Conservation (phyloP, 2,888 invertebrate genomes). For the Limnephilus lunatus region DNA sequence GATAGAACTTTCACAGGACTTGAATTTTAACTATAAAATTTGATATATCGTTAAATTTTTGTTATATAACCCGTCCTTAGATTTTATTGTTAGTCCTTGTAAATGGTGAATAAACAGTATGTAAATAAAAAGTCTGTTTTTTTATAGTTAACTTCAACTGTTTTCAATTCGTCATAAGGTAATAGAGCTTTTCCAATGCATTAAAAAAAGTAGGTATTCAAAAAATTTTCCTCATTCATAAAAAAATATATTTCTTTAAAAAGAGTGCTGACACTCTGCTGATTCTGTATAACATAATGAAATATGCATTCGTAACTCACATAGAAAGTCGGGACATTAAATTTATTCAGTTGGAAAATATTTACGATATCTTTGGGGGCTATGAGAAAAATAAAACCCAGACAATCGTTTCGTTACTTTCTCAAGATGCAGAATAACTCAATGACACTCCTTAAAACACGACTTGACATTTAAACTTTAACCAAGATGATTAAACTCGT, state of each 20-base stretch:
- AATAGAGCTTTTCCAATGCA: too few species aligned
- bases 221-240: too few species aligned
- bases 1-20: too few species aligned
- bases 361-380: neutral
- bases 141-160: too few species aligned
- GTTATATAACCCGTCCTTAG: too few species aligned
- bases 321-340: neutral
- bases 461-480: neutral
- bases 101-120: too few species aligned
- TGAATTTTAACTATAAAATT: too few species aligned
- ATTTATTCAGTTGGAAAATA: neutral
- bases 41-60: too few species aligned
- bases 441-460: constrained; percentile 2
- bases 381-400: neutral
- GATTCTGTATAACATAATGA: neutral
- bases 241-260: neutral
- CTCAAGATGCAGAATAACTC: neutral
- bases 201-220: too few species aligned
- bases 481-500: neutral
- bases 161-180: too few species aligned
- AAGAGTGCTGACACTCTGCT: neutral
- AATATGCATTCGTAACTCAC: neutral
- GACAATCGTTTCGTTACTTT: neutral
- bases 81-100: too few species aligned
- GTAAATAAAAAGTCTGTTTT: too few species aligned